These are phyloP conservation scores for Coccyzus lansbergi DNA, from an alignment of 2,797 vertebrate species.

Conservation along the genomic window DNA sequence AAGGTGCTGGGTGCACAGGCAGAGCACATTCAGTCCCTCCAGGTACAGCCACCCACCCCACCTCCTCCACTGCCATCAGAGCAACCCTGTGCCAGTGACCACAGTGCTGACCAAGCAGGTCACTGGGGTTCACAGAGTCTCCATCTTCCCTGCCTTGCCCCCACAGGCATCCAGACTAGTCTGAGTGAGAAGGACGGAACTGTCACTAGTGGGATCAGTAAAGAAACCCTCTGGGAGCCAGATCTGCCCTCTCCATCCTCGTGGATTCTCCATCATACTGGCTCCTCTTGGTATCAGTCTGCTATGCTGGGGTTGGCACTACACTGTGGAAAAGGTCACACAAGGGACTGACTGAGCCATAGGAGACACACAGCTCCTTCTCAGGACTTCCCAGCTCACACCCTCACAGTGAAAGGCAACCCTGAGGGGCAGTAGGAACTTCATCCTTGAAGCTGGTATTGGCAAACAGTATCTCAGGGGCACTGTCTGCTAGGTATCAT, in stretches of 20 bases:
- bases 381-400: neutral
- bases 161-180: neutral
- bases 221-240: neutral
- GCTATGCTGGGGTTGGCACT: neutral
- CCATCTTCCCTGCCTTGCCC: neutral
- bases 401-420: neutral
- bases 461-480: neutral
- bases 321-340: neutral
- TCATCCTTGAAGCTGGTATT: neutral
- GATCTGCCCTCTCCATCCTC: neutral
- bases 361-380: neutral
- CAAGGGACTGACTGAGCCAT: neutral
- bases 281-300: neutral
- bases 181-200: neutral
- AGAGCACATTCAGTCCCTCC: neutral
- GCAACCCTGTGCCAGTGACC: neutral
- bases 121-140: neutral
- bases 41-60: neutral
- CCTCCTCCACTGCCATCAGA: neutral
- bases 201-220: neutral
- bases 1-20: accelerated
- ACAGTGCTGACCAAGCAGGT: neutral
- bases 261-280: neutral
- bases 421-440: neutral
- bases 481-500: accelerated